A percentile compares a stretch with the other conserved stretches of the same genome.
phyloP scores from a whole-genome alignment of 2,113 vertebrate species.

The Otus sunia region DNA sequence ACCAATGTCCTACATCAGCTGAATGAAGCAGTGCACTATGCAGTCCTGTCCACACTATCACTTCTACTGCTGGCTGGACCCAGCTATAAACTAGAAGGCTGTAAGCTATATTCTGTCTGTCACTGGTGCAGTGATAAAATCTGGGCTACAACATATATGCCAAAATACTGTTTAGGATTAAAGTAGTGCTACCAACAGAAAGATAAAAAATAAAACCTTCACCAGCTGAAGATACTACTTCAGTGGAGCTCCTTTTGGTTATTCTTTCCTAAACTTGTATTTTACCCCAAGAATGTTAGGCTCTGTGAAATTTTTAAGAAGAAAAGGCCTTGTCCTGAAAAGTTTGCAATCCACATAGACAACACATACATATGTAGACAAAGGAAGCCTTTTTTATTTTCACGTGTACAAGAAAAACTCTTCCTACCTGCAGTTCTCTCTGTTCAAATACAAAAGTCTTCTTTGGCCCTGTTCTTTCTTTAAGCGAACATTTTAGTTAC shows the following conservation, averaged over 20 bases:
- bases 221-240: neutral
- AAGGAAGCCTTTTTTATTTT: neutral
- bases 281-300: neutral
- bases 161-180: neutral
- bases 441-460: neutral
- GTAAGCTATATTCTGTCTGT: neutral
- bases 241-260: neutral
- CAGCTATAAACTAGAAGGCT: neutral
- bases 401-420: neutral
- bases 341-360: neutral
- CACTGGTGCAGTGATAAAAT: neutral
- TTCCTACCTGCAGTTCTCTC: neutral
- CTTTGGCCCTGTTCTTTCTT: neutral
- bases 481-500: neutral
- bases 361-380: neutral
- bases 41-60: neutral
- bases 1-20: neutral
- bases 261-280: neutral
- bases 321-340: neutral
- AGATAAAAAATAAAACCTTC: neutral
- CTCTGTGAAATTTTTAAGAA: neutral
- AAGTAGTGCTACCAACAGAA: neutral
- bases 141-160: neutral
- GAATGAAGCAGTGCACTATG: neutral
- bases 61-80: neutral